Base-by-base conservation (phyloP, 1,140 invertebrate species). In the Agrypnia vestita region DNA sequence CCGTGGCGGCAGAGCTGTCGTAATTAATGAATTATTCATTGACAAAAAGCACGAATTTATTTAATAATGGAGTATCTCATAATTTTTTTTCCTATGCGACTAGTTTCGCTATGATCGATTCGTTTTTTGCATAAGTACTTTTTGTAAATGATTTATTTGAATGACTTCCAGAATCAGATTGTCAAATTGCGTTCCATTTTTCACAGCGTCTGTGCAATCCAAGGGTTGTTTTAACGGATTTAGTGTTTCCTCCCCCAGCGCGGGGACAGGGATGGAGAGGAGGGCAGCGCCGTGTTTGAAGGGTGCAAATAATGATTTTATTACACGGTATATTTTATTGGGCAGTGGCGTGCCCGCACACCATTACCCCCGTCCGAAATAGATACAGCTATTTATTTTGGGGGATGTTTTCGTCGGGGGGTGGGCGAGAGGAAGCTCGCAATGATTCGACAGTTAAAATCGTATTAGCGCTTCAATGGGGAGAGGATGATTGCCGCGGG, bases 301-400 rank as follows among this genome's bases (percentile, higher is more conserved):
- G 64, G 44, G 43, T 47, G 64, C 43, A 69, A 49, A 21, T 69
- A 69, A 69, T 69, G 64, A 69, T 69, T 69, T 69, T 69, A 69
- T 47, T 69, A 69, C 64, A 35, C 44, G 9, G 43, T 69, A 69
- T 69, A 69, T 49, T 69, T 69, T 69, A 69, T 69, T 69, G 64
- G 64, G 13, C 17, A 19, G 64, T 69, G 64, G 64, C 64, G 64
- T 69, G 64, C 64, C n/a, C 64, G 25, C 64, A 49, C 64, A 15
- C 46, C 64, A 69, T 69, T 69, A 69, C n/a, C 61, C 61, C 61
- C 61, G 10, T 15, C 15, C 46, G 8, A 53, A 53, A 53, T 15
- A 53, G 51, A 53, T 47, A 64, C 61, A 35, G 43, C 61, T n/a
- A 15, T 19, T 19, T 10, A 9, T n/a, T 44, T 19, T n/a, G 10